Evolutionary conservation across 1,140 invertebrate genomes (phyloP), one percentile per base, ranked within the genome.

Genomic region (Leptinotarsa undecemlineata): DNA sequence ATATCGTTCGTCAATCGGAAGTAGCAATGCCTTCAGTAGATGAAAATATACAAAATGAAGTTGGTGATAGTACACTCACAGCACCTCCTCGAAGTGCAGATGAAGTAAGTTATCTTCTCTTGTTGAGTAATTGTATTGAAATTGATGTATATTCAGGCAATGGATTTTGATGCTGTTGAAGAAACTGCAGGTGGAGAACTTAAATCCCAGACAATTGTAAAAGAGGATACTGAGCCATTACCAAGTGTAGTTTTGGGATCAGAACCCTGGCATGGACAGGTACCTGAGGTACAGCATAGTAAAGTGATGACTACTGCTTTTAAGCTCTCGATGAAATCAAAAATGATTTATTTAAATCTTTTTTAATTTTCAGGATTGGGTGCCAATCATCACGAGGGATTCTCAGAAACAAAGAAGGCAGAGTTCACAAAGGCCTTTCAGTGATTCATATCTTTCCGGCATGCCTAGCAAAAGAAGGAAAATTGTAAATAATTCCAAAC

Each of bases 381-480:
- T 96, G 21, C 93, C 94, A 3, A 91, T 94, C 68, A 94, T 96
- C 68, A 89, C 91, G 8, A 87, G 90, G 20, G 94, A 96, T 83
- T 85, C 90, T 26, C 88, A 91, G 76, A 86, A 89, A 61, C 92
- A 93, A 79, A 85, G 91, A 78, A 85, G 90, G 75, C 89, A 85
- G 73, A 83, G 78, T 71, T 60, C 81, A 20, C 85, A 87, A 77
- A 71, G 84, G 5, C 90, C 91, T 8, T 92, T 93, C 76, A 94
- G 93, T 77, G 94, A 95, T 86, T 93, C 93, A n/a, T 96, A 96
- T 83, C 85, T 95, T 48, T 90, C 90, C 21, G 92, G 92, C 11
- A 90, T 95, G 89, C 93, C 94, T 14, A 90, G 90, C 57, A 96
- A 95, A 84, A 87, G 94, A 19, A 89, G 94, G 77, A 94, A 94